Evolutionary conservation across 2,113 vertebrate genomes (phyloP).

Genomic region (Centropus unirufus): DNA sequence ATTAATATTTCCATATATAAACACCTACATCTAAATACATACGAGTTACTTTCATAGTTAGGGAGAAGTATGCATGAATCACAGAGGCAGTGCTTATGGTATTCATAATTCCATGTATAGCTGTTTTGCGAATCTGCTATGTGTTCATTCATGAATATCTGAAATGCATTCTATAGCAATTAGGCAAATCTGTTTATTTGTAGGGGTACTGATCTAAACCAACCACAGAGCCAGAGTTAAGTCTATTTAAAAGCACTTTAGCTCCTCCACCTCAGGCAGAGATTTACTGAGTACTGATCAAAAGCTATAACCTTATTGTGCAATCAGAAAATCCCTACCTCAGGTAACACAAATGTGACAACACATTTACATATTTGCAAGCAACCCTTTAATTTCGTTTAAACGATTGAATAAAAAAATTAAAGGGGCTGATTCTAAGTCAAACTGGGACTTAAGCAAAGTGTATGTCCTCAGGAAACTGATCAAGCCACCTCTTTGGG

Average conservation of each 20-base stretch:
- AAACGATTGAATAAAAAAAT: not conserved
- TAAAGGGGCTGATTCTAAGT: not conserved
- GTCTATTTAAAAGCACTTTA: not conserved
- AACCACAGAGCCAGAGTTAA: not conserved
- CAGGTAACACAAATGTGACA: not conserved
- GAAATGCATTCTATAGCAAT: not conserved
- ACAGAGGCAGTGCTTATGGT: not conserved
- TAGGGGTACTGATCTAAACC: not conserved
- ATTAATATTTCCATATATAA: not conserved
- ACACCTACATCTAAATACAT: not conserved
- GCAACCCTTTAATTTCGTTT: not conserved
- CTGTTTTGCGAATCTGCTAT: not conserved
- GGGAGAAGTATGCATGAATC: not conserved
- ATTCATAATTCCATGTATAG: not conserved
- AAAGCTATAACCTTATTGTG: not conserved
- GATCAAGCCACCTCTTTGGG: not conserved
- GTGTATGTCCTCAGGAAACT: not conserved
- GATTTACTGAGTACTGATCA: not conserved
- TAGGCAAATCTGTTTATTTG: not conserved
- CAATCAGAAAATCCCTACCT: not conserved
- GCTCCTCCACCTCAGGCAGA: not conserved
- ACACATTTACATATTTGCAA: not conserved
- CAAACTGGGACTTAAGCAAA: not conserved
- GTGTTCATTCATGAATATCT: not conserved
- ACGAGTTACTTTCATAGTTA: not conserved